phyloP scores from a whole-genome alignment of 2,888 invertebrate genomes.

The Leptopilina syphax region DNA sequence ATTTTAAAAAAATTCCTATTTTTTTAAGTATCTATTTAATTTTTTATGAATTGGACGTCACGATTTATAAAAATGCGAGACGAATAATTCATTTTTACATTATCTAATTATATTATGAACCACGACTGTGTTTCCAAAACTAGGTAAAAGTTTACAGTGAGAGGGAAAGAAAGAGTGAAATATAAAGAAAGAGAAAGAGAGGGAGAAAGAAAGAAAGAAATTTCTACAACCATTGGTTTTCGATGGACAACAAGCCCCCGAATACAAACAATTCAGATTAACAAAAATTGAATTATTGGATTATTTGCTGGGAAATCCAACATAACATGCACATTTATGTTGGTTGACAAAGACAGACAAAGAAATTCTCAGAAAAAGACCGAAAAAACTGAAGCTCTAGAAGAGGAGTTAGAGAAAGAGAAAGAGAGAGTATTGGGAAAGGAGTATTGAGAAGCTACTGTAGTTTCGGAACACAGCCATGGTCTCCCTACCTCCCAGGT shows the following conservation, averaged over 20 bases:
- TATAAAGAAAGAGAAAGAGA: conserved; percentile 65
- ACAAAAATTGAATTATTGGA: conserved; percentile 54
- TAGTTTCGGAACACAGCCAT: conserved; percentile 82
- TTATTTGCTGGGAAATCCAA: conserved; percentile 67
- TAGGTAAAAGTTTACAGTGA: conserved; percentile 74
- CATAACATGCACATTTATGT: conserved; percentile 71
- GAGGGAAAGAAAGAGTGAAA: conserved; percentile 52
- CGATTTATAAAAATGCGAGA: conserved; percentile 52
- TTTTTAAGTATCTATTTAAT: not conserved
- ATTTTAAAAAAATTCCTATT: too few relatives aligned
- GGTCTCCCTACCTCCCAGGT: conserved; percentile 83
- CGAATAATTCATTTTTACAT: conserved; percentile 61
- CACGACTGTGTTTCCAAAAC: conserved; percentile 77
- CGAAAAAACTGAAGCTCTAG: conserved; percentile 56
- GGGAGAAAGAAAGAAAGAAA: conserved; percentile 59
- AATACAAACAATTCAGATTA: conserved; percentile 69
- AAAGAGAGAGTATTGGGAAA: conserved; percentile 57
- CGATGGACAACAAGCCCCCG: conserved; percentile 69
- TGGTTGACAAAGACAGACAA: conserved; percentile 65
- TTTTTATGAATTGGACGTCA: conserved; percentile 60
- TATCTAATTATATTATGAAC: conserved; percentile 65
- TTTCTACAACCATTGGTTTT: conserved; percentile 66
- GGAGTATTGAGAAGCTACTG: conserved; percentile 75
- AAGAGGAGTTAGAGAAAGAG: conserved; percentile 63
- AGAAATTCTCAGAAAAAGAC: conserved; percentile 49